Evolutionary conservation across 2,797 vertebrate species (phyloP), one percentile per base, ranked within the genome.

Genomic region (Hippoglossus hippoglossus): DNA sequence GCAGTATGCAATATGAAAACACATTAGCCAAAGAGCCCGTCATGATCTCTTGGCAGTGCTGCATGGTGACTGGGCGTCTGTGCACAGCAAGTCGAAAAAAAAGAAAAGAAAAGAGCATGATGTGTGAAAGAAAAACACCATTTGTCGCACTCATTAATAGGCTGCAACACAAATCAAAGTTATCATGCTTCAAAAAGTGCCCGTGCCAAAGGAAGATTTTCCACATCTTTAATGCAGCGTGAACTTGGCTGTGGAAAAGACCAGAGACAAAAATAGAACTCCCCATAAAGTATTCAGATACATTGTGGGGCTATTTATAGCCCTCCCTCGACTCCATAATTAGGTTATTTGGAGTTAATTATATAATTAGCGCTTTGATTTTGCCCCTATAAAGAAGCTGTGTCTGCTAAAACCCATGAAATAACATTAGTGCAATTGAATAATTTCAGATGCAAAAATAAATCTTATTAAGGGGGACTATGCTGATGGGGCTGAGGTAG

Each of bases 271-370:
- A 90, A 92, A 93, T 92, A 93, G 84, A 83, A 26, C 56, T 10
- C 39, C 71, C 86, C 81, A 86, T 93, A 26, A 90, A 91, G 79
- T 85, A 91, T 92, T 91, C 86, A 92, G 71, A 84, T 63, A 79
- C 67, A 84, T 73, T 83, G 39, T 77, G 51, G n/a, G 34, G 66
- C 76, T 91, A 89, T 92, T 88, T 86, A 75, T 89, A 86, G 79
- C 39, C 4, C 69, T 71, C 79, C 63, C 63, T 67, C 31, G 72
- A 73, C 83, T 75, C 71, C 55, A 71, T 72, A 90, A 89, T 83
- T 74, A 77, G 86, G 67, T 66, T 89, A 81, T 82, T 85, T 79
- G 60, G 65, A 67, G 22, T 81, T 85, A 66, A 81, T 69, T 67
- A 52, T 73, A 60, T 75, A 77, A 89, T 86, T 73, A 67, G n/a